These are phyloP conservation scores for Galagoides demidoff DNA, from an alignment of 2,797 vertebrate genomes.

Conservation along the genomic window DNA sequence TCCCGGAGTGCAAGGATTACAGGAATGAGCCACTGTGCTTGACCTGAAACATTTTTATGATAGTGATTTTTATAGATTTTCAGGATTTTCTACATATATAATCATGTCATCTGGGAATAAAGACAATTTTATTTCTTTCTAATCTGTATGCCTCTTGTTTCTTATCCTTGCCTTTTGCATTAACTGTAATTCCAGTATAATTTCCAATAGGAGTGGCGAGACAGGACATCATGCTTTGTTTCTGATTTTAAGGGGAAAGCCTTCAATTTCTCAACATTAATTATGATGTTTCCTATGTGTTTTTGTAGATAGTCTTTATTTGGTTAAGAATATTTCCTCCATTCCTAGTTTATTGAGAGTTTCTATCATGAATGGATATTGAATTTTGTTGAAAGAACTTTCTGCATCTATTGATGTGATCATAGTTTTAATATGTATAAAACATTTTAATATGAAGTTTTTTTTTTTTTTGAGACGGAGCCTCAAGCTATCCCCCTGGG, in stretches of 20 bases:
- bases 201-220: not conserved
- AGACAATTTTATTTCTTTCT: not conserved
- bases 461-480: not conserved
- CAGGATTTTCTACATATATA: not conserved
- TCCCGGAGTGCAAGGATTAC: too few relatives aligned
- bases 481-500: too few relatives aligned
- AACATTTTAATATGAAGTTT: not conserved
- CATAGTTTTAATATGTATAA: not conserved
- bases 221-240: not conserved
- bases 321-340: not conserved
- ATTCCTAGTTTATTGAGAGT: not conserved
- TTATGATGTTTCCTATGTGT: not conserved
- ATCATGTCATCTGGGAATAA: conserved; percentile 6
- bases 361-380: not conserved
- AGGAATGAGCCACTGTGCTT: too few relatives aligned
- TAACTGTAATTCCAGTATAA: not conserved
- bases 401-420: not conserved
- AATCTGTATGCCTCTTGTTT: not conserved
- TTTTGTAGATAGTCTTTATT: not conserved
- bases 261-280: not conserved
- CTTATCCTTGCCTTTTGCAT: not conserved
- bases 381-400: not conserved
- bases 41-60: not conserved
- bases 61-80: not conserved
- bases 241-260: not conserved